Evolutionary conservation across 2,888 invertebrate species (phyloP).

Genomic region (Platynereis dumerilii): DNA sequence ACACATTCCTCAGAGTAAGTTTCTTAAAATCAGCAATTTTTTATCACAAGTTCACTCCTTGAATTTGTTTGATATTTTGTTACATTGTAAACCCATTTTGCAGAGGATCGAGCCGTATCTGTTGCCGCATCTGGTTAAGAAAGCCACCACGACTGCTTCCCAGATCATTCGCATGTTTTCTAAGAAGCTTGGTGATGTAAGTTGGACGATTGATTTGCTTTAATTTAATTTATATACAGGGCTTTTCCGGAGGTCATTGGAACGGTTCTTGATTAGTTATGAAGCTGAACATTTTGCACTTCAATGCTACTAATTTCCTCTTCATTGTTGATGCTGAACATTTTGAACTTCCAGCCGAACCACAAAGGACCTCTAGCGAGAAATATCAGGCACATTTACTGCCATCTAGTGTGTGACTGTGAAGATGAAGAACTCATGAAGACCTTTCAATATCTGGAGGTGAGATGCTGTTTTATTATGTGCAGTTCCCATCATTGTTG

Average conservation of each 20-base stretch:
- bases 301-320: too few relatives aligned
- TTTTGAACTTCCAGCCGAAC: constrained; percentile 43
- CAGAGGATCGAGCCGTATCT: constrained; percentile 57
- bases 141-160: constrained; percentile 54
- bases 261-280: too few relatives aligned
- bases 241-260: too few relatives aligned
- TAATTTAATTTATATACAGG: too few relatives aligned
- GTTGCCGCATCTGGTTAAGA: constrained; percentile 57
- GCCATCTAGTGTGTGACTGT: constrained; percentile 58
- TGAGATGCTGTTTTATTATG: constrained; percentile 31
- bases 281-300: too few relatives aligned
- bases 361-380: constrained; percentile 55
- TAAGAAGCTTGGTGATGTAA: constrained; percentile 42
- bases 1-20: constrained; percentile 53
- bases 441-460: constrained; percentile 57
- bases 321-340: too few relatives aligned
- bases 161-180: constrained; percentile 54
- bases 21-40: too few relatives aligned
- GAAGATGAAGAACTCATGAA: constrained; percentile 51
- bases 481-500: too few relatives aligned
- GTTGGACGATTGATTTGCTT: constrained; percentile 1
- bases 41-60: too few relatives aligned
- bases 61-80: too few relatives aligned
- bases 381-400: constrained; percentile 61
- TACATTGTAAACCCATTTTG: constrained; percentile 20